Conservation (phyloP, 2,113 vertebrate genomes). For the Vombatus ursinus region DNA sequence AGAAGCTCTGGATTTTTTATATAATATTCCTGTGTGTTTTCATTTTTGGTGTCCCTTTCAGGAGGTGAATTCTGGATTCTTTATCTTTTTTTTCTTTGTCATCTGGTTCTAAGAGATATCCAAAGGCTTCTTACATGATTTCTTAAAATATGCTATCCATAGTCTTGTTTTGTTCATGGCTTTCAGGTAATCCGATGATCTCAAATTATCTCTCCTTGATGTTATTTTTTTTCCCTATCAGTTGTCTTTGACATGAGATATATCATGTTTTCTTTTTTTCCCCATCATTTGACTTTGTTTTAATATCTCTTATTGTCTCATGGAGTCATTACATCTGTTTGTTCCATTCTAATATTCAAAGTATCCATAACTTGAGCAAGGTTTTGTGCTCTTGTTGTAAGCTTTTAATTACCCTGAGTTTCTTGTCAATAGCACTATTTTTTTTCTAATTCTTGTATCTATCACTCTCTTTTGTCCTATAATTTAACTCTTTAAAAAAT, state of each 20-base stretch:
- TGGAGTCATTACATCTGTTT: neutral
- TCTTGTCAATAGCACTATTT: neutral
- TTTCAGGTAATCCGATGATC: neutral
- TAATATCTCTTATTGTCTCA: neutral
- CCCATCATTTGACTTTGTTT: neutral
- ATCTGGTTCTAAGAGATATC: neutral
- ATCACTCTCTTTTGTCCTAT: neutral
- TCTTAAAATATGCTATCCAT: neutral
- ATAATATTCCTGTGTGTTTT: neutral
- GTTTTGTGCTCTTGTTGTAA: neutral
- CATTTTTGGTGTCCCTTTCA: neutral
- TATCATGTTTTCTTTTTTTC: neutral
- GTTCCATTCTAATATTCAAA: neutral
- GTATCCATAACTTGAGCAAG: neutral
- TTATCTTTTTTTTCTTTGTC: neutral
- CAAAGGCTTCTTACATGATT: neutral
- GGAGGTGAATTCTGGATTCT: neutral
- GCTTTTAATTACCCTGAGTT: neutral
- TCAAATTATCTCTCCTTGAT: neutral
- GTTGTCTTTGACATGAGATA: neutral
- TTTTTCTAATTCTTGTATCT: neutral
- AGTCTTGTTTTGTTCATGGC: neutral
- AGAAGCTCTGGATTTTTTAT: neutral
- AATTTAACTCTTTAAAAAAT: neutral
- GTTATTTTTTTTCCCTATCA: neutral